Evolutionary conservation across 1,140 invertebrate species (phyloP).

Genomic region (Apis laboriosa): DNA sequence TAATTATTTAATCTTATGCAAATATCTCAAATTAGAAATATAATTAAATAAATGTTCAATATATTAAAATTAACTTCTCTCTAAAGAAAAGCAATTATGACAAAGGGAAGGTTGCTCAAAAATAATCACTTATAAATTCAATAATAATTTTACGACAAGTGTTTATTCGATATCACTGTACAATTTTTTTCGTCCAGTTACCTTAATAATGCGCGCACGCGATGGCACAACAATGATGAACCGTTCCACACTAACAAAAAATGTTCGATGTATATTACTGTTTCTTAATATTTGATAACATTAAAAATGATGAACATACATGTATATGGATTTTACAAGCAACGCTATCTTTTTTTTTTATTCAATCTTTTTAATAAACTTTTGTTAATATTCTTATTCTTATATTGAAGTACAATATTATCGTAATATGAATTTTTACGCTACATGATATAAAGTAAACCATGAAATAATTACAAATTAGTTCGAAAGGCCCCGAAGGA

Average conservation of each 20-base stretch:
- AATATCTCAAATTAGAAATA: neutral
- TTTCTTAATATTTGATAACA: constrained; percentile 52
- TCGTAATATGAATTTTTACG: constrained; percentile 72
- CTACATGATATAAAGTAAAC: constrained; percentile 74
- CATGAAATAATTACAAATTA: constrained; percentile 75
- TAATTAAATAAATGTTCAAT: neutral
- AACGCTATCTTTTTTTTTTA: constrained; percentile 47
- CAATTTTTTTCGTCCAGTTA: constrained; percentile 78
- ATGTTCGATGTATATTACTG: constrained; percentile 63
- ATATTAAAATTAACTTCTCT: neutral
- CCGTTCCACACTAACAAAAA: constrained; percentile 69
- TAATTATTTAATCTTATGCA: neutral
- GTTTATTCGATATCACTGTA: constrained; percentile 81
- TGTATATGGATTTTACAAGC: constrained; percentile 60
- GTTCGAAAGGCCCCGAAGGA: constrained; percentile 51
- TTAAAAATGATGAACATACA: constrained; percentile 59
- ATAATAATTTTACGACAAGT: constrained; percentile 76
- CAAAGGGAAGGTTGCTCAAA: constrained; percentile 23
- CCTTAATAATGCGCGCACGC: constrained; percentile 75
- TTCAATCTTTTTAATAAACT: constrained; percentile 52
- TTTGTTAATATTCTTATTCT: constrained; percentile 64
- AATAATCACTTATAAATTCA: constrained; percentile 10
- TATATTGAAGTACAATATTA: constrained; percentile 69
- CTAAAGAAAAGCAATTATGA: neutral
- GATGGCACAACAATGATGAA: constrained; percentile 78